Evolutionary conservation across 2,888 invertebrate species (phyloP), one percentile per base, ranked within the genome.

Genomic region (Diogma glabrata): DNA sequence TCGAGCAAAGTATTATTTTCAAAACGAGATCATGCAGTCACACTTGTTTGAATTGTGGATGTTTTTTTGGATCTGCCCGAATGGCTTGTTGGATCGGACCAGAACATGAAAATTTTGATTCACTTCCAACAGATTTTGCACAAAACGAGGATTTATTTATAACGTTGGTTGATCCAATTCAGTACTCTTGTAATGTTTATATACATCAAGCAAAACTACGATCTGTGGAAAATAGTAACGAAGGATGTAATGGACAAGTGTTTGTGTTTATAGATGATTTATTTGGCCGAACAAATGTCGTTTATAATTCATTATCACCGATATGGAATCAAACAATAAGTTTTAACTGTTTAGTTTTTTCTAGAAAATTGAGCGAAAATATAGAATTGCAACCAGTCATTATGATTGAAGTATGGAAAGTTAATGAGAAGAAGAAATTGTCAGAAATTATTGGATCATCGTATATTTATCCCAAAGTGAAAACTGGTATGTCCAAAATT

Each of bases 171-270:
- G 46, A 28, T 24, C 55, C 58, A 22, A 66, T 81, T 74, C 67
- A 70, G 54, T 75, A 80, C 54, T 76, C 79, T 59, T 77, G 78
- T 53, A 73, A 79, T 17, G 74, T 77, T 0, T 82, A 82, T 59
- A 72, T 87, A 56, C 81, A 81, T 62, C 79, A 81, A 69, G 85
- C 81, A 2, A 81, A 80, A 63, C 68, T 86, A 33, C 72, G 70
- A 14, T 73, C 72, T 0, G 77, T 76, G 2, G 67, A 69, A 54
- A 78, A 81, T 52, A 65, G 64, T 17, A 69, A 69, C 6, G 76
- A 74, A 1, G 63, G 76, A 19, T 71, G 74, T 24, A 75, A 80
- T 63, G 71, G 79, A 0, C 60, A 63, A 47, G 36, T 67, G 1
- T 56, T 61, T 3, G 54, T 64, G 1, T 52, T 60, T 4, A 59